Conservation (phyloP, 2,888 invertebrate genomes). For the Eristalinus sepulchralis region DNA sequence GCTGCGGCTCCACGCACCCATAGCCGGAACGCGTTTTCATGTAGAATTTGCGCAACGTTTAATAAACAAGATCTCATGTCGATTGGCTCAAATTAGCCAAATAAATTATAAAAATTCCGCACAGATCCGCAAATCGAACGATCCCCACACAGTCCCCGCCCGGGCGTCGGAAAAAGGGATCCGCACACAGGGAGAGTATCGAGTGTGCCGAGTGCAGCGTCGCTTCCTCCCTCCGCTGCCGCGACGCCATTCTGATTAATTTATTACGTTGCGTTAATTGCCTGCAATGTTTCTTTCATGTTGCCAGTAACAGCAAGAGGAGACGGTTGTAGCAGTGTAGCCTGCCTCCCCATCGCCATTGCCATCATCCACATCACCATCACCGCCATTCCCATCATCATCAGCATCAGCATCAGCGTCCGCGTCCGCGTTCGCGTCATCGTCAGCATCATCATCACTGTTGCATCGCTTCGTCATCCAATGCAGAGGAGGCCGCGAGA, state of each 20-base stretch:
- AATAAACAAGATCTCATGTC: constrained; percentile 80
- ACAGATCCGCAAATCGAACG: constrained; percentile 50
- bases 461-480: constrained; percentile 27
- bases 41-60: constrained; percentile 78
- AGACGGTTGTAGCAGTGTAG: constrained; percentile 57
- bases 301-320: constrained; percentile 66
- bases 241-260: constrained; percentile 69
- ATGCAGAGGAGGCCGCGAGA: neutral
- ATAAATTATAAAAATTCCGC: constrained; percentile 77
- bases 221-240: neutral
- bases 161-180: constrained; percentile 11
- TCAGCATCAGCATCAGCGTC: neutral
- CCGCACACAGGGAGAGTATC: neutral
- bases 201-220: constrained; percentile 8
- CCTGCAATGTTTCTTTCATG: constrained; percentile 72
- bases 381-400: constrained; percentile 59
- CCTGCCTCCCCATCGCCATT: constrained; percentile 53
- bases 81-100: constrained; percentile 80
- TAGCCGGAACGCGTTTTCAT: constrained; percentile 73
- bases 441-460: constrained; percentile 49
- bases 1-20: constrained; percentile 3
- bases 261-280: constrained; percentile 72
- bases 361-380: constrained; percentile 50
- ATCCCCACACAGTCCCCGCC: constrained; percentile 13
- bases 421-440: constrained; percentile 32